A percentile compares a stretch with the other conserved stretches of the same genome.
Evolutionary conservation across 2,797 vertebrate genomes (phyloP).

Genomic region (Chaunax sp.): DNA sequence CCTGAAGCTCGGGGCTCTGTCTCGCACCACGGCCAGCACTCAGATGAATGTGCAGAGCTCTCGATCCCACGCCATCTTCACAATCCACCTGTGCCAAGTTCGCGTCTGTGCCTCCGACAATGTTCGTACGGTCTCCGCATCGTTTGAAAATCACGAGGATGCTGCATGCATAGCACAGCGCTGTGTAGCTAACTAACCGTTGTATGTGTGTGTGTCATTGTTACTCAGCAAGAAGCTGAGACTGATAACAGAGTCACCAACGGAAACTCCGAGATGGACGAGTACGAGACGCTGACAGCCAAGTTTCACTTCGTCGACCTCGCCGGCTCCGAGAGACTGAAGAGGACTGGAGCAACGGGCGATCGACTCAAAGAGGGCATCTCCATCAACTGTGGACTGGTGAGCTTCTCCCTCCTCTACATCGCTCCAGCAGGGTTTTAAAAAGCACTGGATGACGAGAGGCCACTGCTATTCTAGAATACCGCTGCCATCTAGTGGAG

Average conservation of each 20-base stretch:
- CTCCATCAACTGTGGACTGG: conserved; percentile 97
- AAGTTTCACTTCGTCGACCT: conserved; percentile 93
- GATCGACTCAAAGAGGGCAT: conserved; percentile 96
- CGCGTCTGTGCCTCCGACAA: conserved; percentile 87
- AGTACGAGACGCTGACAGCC: conserved; percentile 93
- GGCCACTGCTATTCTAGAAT: neutral
- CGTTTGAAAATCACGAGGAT: too few species aligned
- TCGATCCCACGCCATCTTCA: conserved; percentile 96
- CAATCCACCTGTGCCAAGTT: conserved; percentile 94
- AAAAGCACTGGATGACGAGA: neutral
- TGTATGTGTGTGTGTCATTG: conserved; percentile 20
- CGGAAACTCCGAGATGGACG: conserved; percentile 90
- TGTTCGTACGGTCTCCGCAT: conserved; percentile 75
- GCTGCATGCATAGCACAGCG: neutral
- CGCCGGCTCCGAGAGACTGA: conserved; percentile 89
- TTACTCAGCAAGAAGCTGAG: conserved; percentile 83
- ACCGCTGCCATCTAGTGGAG: conserved; percentile 68
- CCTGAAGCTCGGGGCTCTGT: conserved; percentile 94
- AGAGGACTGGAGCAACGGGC: conserved; percentile 94
- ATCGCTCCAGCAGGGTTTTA: neutral
- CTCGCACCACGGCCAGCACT: conserved; percentile 95
- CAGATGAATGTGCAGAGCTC: conserved; percentile 99
- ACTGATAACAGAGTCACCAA: conserved; percentile 91
- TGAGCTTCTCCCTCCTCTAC: conserved; percentile 70
- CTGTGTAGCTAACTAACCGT: neutral